These are phyloP conservation scores for Nematopogon swammerdamellus DNA, from an alignment of 2,888 invertebrate species.

Conservation along the genomic window DNA sequence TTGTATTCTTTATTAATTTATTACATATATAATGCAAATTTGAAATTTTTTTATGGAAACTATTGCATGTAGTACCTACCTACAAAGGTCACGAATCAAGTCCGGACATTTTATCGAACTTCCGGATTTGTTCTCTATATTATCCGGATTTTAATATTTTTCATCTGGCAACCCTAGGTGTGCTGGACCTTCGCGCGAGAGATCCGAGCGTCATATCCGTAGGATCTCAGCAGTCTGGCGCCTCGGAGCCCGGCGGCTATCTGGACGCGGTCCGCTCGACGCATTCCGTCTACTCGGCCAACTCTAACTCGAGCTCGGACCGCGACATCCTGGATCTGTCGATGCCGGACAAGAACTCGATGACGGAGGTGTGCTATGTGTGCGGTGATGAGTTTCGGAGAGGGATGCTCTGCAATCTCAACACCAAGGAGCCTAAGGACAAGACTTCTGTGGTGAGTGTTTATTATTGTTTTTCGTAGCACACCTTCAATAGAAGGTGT, in stretches of 20 bases:
- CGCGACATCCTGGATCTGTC: slow-evolving; percentile 84
- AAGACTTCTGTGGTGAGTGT: slow-evolving; percentile 25
- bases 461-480: no score
- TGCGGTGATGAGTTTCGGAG: slow-evolving; percentile 86
- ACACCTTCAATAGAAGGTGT: no score
- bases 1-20: no score
- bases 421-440: slow-evolving; percentile 60
- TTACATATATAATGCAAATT: no score
- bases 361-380: slow-evolving; percentile 86
- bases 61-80: no score
- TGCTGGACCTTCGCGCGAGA: slow-evolving; percentile 55
- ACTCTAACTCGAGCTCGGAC: slow-evolving; percentile 60
- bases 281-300: slow-evolving; percentile 49
- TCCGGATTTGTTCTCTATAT: no score
- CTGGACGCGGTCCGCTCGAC: slow-evolving; percentile 47
- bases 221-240: slow-evolving; percentile 49
- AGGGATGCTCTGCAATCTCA: slow-evolving; percentile 72
- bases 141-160: no score
- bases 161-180: no score
- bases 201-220: slow-evolving; percentile 50
- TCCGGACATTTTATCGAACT: no score
- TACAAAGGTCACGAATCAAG: no score
- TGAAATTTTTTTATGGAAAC: no score
- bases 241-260: slow-evolving; percentile 46
- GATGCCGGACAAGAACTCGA: slow-evolving; percentile 90